Conservation (phyloP, 2,113 vertebrate species). For the Australoheros scitulus region DNA sequence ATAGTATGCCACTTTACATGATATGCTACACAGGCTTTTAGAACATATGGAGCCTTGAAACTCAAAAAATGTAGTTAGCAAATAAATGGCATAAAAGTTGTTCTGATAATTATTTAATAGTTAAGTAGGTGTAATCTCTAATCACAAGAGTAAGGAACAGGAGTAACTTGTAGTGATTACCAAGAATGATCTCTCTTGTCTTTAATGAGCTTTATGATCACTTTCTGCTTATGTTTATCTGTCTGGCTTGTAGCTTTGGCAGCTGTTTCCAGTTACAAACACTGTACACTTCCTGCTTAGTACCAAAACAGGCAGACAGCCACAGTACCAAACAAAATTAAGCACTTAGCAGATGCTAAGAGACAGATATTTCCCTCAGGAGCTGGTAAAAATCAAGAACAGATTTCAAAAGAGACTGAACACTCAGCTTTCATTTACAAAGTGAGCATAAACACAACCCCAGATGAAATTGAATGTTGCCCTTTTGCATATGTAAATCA, state of each 20-base stretch:
- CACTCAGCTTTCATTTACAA: not conserved
- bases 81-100: not conserved
- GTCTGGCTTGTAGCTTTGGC: not conserved
- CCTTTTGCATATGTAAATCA: not conserved
- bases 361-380: not conserved
- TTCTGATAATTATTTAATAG: not conserved
- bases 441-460: not conserved
- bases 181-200: not conserved
- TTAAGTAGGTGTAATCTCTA: not conserved
- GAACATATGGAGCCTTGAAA: not conserved
- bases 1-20: not conserved
- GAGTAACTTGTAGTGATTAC: not conserved
- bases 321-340: not conserved
- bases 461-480: not conserved
- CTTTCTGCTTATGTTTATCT: not conserved
- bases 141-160: not conserved
- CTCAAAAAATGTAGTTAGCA: not conserved
- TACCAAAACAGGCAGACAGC: not conserved
- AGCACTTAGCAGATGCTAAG: not conserved
- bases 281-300: not conserved
- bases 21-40: not conserved
- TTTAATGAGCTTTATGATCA: not conserved
- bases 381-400: not conserved
- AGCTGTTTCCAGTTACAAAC: not conserved
- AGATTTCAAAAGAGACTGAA: not conserved